Percentiles rank a stretch among this genome's conserved stretches.
Conservation (phyloP, 2,888 invertebrate genomes). For the Macrosiphum euphorbiae region DNA sequence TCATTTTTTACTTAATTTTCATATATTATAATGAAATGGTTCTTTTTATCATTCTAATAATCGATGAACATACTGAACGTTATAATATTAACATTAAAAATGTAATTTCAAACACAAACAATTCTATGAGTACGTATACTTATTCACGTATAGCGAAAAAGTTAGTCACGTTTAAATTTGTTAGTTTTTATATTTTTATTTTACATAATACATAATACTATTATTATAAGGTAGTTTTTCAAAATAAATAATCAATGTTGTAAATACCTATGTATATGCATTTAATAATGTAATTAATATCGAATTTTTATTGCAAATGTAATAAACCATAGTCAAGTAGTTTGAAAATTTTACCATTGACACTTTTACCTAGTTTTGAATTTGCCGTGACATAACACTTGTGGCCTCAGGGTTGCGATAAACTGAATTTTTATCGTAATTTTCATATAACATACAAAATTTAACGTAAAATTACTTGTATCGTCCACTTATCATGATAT, state of each 20-base stretch:
- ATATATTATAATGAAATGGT: background rate
- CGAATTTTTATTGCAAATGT: no score
- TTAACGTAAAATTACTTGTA: background rate
- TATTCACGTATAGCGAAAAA: background rate
- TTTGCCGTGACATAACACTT: background rate
- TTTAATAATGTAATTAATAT: no score
- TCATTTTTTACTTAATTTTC: background rate
- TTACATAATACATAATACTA: no score
- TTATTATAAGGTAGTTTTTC: no score
- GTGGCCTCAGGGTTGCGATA: background rate
- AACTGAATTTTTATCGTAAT: background rate
- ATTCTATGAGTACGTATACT: background rate
- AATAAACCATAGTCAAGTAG: no score
- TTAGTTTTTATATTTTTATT: no score
- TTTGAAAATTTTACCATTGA: no score
- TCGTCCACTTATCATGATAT: background rate
- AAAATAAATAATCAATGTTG: no score
- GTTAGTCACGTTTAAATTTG: background rate
- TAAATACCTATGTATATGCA: no score
- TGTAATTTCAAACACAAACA: background rate
- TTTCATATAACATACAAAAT: background rate
- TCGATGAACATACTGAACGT: background rate
- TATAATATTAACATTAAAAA: background rate
- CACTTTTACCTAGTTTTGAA: background rate
- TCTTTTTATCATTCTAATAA: no score